Base-by-base conservation (phyloP, 2,113 vertebrate genomes). In the Megaceryle maxima region DNA sequence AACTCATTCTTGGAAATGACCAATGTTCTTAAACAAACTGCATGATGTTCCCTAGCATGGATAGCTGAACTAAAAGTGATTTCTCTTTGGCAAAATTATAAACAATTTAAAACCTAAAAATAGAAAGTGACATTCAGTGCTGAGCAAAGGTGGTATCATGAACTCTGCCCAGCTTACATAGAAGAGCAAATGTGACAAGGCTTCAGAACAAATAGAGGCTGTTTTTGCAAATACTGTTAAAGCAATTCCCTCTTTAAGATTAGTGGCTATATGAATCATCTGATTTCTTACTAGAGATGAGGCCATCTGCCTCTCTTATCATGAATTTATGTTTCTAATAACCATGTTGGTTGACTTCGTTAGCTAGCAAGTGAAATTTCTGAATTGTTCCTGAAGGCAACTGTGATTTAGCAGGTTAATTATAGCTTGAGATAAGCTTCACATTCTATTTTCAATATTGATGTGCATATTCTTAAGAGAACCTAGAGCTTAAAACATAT, bases 1-100 rank as follows among this genome's bases (percentile, higher is more conserved):
- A 83, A 77, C 41, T n/a, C 46, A 44, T 88, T 94, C 67, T 90
- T 82, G 62, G 84, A 96, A 90, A 83, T 39, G 63, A 37, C 63
- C 55, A 86, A 88, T 85, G 55, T 86, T 74, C 85, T 94, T 76
- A 96, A 96, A 26, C 70, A 88, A 96, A 84, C 63, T 93, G 59
- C 56, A 46, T 83, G 55, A 81, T 80, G 51, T 87, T 94, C 51
- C 63, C 68, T 72, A 75, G 76, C 79, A 64, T 55, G 85, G 37
- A 80, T 94, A 86, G 37, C 74, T 90, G 55, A 91, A 90, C 41
- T 56, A 85, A 51, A 67, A 88, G 59, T 77, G 72, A 37, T 74
- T 96, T 16, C 31, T 85, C n/a, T 83, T 80, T 74, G 85, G 85
- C 78, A 94, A 91, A 94, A 93, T 85, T 60, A 59, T 90, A 88